Conservation (phyloP, 2,888 invertebrate genomes). For the Thymelicus lineola region DNA sequence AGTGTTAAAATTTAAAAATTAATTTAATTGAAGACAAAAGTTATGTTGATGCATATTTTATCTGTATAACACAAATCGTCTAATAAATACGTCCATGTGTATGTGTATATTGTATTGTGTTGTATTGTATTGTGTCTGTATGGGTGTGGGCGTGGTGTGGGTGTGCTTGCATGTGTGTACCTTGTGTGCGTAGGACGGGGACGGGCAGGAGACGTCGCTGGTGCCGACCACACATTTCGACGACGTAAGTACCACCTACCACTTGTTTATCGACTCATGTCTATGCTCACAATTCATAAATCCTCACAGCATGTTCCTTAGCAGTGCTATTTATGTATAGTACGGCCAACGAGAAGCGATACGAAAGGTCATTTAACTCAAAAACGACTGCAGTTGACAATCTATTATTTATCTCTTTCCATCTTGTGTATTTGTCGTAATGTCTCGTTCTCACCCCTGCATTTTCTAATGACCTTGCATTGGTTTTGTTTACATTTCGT, state of each 20-base stretch:
- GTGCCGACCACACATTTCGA: conserved; percentile 75
- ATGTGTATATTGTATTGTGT: conserved; percentile 53
- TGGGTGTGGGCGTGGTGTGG: conserved; percentile 64
- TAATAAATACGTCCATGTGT: conserved; percentile 41
- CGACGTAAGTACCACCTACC: conserved; percentile 66
- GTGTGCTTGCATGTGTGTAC: conserved; percentile 72
- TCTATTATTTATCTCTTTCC: too few species aligned
- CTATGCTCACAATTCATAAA: neutral
- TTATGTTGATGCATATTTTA: too few species aligned
- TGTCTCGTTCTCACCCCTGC: too few species aligned
- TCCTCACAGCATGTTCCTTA: neutral
- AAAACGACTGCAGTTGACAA: too few species aligned
- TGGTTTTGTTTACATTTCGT: too few species aligned
- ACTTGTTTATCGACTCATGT: conserved; percentile 28
- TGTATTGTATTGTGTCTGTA: conserved; percentile 54
- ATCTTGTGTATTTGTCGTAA: too few species aligned
- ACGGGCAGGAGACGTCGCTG: conserved; percentile 75
- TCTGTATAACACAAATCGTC: neutral
- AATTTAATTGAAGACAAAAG: too few species aligned
- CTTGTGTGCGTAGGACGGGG: conserved; percentile 78
- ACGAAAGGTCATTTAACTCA: too few species aligned
- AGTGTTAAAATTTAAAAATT: too few species aligned
- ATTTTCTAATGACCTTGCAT: too few species aligned
- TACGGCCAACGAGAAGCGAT: too few species aligned
- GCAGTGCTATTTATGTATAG: neutral